Percentiles rank a stretch among this genome's conserved stretches.
Conservation (phyloP, 2,797 vertebrate species). For the Lutjanus campechanus region DNA sequence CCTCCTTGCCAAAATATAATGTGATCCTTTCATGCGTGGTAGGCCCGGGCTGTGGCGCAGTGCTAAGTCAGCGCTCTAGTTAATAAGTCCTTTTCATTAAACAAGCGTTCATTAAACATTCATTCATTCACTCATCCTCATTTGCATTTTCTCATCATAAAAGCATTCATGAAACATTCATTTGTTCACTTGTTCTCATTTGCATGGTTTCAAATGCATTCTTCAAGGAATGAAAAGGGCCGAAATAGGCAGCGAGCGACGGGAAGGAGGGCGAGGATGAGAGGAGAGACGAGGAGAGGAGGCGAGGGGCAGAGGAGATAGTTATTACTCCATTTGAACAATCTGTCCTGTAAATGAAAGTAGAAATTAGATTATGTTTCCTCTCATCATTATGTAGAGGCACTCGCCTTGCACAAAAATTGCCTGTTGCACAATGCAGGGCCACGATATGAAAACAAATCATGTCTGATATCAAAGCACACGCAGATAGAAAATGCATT, state of each 20-base stretch:
- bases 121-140: slow-evolving; percentile 82
- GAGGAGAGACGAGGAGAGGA: slow-evolving; percentile 9
- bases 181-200: slow-evolving; percentile 83
- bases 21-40: slow-evolving; percentile 66
- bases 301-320: slow-evolving; percentile 34
- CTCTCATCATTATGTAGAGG: slow-evolving; percentile 59
- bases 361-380: slow-evolving; percentile 76
- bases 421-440: slow-evolving; percentile 56
- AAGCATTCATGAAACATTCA: slow-evolving; percentile 85
- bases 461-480: slow-evolving; percentile 50
- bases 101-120: slow-evolving; percentile 86
- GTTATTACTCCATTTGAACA: slow-evolving; percentile 76
- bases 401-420: slow-evolving; percentile 37
- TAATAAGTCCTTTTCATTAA: slow-evolving; percentile 88
- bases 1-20: slow-evolving; percentile 72
- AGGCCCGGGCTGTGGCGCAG: slow-evolving; percentile 43
- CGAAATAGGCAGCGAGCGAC: slow-evolving; percentile 38
- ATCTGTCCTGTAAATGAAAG: slow-evolving; percentile 75
- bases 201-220: slow-evolving; percentile 70
- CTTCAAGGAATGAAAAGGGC: slow-evolving; percentile 65
- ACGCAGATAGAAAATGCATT: slow-evolving; percentile 32
- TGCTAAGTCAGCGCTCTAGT: slow-evolving; percentile 80
- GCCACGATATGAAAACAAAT: slow-evolving; percentile 56
- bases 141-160: slow-evolving; percentile 84
- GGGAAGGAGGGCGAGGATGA: slow-evolving; percentile 26